phyloP scores from a whole-genome alignment of 2,888 invertebrate genomes.

The Lottia scabra region DNA sequence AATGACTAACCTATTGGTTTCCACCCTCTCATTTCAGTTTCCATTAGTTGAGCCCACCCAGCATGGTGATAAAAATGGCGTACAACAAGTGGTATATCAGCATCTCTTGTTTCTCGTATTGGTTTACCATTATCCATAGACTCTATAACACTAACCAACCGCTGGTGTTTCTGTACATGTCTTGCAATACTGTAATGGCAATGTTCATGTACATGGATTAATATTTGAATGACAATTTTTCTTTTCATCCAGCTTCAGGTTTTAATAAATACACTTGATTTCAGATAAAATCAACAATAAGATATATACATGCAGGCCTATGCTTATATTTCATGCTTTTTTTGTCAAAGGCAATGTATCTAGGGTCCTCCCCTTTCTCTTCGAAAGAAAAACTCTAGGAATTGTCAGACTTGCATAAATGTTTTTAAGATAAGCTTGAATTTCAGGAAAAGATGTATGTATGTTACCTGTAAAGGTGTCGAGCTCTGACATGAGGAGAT shows the following conservation, averaged over 20 bases:
- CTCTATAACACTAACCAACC: conserved; percentile 72
- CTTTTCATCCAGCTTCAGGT: too few relatives aligned
- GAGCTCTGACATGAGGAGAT: conserved; percentile 62
- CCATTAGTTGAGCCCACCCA: conserved; percentile 70
- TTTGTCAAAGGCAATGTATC: too few relatives aligned
- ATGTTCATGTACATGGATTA: too few relatives aligned
- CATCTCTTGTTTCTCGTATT: conserved; percentile 70
- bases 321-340: too few relatives aligned
- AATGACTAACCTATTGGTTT: conserved; percentile 67
- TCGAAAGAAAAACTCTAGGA: not conserved
- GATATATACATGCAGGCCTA: too few relatives aligned
- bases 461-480: conserved; percentile 65
- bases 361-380: too few relatives aligned
- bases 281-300: too few relatives aligned
- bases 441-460: not conserved
- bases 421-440: not conserved
- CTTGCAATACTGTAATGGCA: conserved; percentile 69
- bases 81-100: conserved; percentile 69
- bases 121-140: conserved; percentile 70
- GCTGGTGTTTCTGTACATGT: conserved; percentile 71
- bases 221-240: too few relatives aligned
- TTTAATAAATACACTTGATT: too few relatives aligned
- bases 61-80: conserved; percentile 73
- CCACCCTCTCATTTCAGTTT: conserved; percentile 69
- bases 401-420: not conserved